Base-by-base conservation (phyloP, 2,797 vertebrate genomes). In the Mus minutoides region DNA sequence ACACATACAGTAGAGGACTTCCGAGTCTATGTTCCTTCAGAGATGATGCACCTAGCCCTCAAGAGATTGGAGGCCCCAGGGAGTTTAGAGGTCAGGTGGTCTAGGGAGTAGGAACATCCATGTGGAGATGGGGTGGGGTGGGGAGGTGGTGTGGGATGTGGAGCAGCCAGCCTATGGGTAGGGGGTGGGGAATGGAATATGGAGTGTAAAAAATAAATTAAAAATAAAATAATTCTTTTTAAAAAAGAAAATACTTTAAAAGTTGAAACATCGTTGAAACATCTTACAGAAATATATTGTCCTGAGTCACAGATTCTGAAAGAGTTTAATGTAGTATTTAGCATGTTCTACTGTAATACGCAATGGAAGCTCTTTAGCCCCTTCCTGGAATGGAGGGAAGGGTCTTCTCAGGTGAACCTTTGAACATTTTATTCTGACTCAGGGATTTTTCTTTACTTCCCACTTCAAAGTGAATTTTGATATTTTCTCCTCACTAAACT, bases 401-500 rank as follows among this genome's bases (percentile, higher is more conserved):
- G 6, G 40, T 3, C 49, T 78, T 29, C 34, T 91, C 10, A 73
- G 8, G 24, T 21, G 4, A 76, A 8, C n/a, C 54, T 92, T 85
- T 78, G 22, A 94, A 80, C 75, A 80, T 92, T 92, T 91, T 62
- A 64, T 71, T 56, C 22, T 26, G 26, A 93, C 29, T 73, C 52
- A n/a, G 13, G 82, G 73, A 71, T 90, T 96, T 96, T 91, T 83
- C 64, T 89, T 89, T 96, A 77, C 89, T 95, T 92, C 62, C 67
- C 86, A 12, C 4, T 22, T 95, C 62, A 89, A 90, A 96, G 69
- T 31, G 89, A 7, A 34, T 60, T 80, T 93, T 29, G 16, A 37
- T 12, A 69, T 46, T 46, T 80, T 82, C 54, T 73, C 52, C 12
- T 16, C 34, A 34, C 4, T 73, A 26, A 88, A 87, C 34, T 89